These are phyloP conservation scores for Pogonomyrmex californicus DNA, from an alignment of 1,140 invertebrate genomes.

Conservation along the genomic window DNA sequence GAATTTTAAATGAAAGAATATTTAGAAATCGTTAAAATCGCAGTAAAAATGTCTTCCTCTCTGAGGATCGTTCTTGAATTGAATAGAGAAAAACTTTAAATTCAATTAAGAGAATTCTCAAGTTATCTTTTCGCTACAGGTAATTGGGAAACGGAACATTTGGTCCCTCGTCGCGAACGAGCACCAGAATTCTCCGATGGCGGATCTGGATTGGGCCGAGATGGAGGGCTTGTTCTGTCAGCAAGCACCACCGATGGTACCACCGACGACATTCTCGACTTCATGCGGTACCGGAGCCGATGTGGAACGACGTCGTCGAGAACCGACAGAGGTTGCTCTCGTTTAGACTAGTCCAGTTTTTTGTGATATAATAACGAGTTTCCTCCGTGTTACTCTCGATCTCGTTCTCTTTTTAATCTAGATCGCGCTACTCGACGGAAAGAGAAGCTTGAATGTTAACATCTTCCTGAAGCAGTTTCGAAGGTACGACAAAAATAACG, in stretches of 20 bases:
- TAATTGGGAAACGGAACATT: conserved; percentile 95
- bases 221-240: conserved; percentile 97
- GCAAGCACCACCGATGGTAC: conserved; percentile 89
- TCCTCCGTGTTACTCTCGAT: background rate
- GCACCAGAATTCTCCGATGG: conserved; percentile 93
- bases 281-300: conserved; percentile 85
- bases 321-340: conserved; percentile 88
- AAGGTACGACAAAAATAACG: conserved; percentile 87
- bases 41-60: background rate
- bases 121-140: conserved; percentile 83
- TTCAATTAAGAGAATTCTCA: background rate
- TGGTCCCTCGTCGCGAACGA: conserved; percentile 96
- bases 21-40: background rate
- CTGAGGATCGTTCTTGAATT: background rate
- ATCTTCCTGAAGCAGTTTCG: conserved; percentile 99
- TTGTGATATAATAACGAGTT: background rate
- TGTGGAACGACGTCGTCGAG: conserved; percentile 89
- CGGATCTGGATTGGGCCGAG: conserved; percentile 95
- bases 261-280: conserved; percentile 87
- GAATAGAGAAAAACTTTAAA: background rate
- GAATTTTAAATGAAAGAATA: too few relatives aligned
- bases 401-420: conserved; percentile 81
- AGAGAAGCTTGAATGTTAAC: conserved; percentile 98
- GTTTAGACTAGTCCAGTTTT: background rate
- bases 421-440: conserved; percentile 96